A percentile compares a stretch with the other conserved stretches of the same genome.
These are phyloP conservation scores for Lasioglossum marginatum DNA, from an alignment of 2,888 invertebrate genomes.

Conservation along the genomic window DNA sequence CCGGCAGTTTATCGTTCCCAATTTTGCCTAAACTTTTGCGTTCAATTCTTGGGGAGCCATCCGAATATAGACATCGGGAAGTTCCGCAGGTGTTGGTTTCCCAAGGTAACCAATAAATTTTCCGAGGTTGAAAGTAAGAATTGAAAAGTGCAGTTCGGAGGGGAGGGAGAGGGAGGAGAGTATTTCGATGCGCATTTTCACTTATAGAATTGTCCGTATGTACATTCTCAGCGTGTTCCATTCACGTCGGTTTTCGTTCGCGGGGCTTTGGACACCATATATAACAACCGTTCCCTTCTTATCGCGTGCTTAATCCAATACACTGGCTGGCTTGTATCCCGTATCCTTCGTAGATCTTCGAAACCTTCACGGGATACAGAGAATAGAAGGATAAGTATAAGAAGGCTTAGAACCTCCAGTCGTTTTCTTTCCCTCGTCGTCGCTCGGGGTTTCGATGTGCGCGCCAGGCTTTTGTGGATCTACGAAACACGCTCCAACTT, in stretches of 20 bases:
- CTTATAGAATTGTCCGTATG: conserved; percentile 19
- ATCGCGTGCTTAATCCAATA: conserved; percentile 61
- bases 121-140: background rate
- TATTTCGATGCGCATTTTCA: background rate
- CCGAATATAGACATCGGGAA: background rate
- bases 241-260: conserved; percentile 18
- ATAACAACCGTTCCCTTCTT: conserved; percentile 39
- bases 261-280: conserved; percentile 26
- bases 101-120: background rate
- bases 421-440: conserved; percentile 51
- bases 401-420: conserved; percentile 52
- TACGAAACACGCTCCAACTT: conserved; percentile 69
- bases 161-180: background rate
- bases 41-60: conserved; percentile 19
- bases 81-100: conserved; percentile 13
- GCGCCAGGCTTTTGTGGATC: conserved; percentile 61
- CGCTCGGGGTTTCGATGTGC: conserved; percentile 51
- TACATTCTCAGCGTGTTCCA: conserved; percentile 23
- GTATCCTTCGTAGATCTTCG: conserved; percentile 56
- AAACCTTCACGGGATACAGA: conserved; percentile 45
- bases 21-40: conserved; percentile 19
- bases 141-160: background rate
- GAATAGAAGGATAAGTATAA: conserved; percentile 57
- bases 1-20: conserved; percentile 8
- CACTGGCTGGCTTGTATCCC: conserved; percentile 47